Evolutionary conservation across 2,113 vertebrate species (phyloP), one percentile per base, ranked within the genome.

Genomic region (Lutjanus erythropterus): DNA sequence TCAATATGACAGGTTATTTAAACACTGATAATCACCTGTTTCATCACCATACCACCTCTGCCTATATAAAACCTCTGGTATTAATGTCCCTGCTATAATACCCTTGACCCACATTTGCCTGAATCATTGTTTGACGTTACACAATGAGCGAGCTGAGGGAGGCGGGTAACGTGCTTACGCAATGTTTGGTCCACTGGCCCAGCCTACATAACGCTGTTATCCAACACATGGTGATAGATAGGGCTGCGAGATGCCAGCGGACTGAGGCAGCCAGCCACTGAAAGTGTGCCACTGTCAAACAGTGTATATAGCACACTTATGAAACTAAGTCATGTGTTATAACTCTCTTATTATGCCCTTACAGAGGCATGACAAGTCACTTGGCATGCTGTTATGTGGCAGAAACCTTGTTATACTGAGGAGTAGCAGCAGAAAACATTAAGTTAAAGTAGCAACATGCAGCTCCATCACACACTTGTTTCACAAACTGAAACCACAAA

Each of bases 31-130:
- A 35, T 49, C n/a, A 71, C 23, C 44, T 21, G 11, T 25, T 1
- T 15, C 69, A 44, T 14, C 29, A 21, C 21, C 69, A 9, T 41
- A 5, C 25, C 19, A 14, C 39, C 46, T 67, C 46, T n/a, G 27
- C 42, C 46, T 29, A 3, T 16, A 25, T 16, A 8, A 71, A 42
- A 27, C 14, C 44, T 8, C 23, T 16, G 4, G 15, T 5, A 18
- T 27, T 16, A 9, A 33, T 14, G 18, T 33, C 25, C 87, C 89
- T 69, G 75, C 21, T 78, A 53, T 86, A 82, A 76, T 82, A 86
- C 81, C 91, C 88, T 90, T 92, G 93, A 92, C 91, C 91, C 67
- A 93, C 88, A 92, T 93, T 73, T 9, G 67, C 46, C 49, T 81
- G 78, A 67, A 55, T 81, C 64, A 75, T 64, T 80, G 78, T 84